Evolutionary conservation across 2,113 vertebrate genomes (phyloP), one percentile per base, ranked within the genome.

Genomic region (Diadophis punctatus): DNA sequence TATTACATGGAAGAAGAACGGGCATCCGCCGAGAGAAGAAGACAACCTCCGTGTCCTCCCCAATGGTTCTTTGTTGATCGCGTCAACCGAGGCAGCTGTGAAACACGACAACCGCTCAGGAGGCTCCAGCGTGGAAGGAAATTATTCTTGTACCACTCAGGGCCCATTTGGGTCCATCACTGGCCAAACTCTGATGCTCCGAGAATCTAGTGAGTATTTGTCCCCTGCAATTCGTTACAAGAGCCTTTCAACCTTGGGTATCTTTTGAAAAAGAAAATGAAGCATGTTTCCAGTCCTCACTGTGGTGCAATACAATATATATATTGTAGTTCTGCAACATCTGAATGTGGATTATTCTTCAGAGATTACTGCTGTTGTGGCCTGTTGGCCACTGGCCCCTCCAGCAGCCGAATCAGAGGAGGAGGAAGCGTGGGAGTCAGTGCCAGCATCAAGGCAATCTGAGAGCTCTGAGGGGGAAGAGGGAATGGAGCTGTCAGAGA

Each of bases 1-100:
- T 91, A 90, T 99, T 96, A 98, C 98, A 0, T 99, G 99, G 99
- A 97, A 97, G 95, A 98, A 98, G 96, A 98, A 99, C 46, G 98
- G 98, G 23, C 95, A 97, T 87, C 94, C 97, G 14, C 94, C 98
- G 90, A 97, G 96, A 8, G 97, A 98, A 91, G 95, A 96, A 12
- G 96, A 98, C 49, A 94, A 97, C 51, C 96, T 98, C 92, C 98
- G 88, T 1, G 92, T 98, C 49, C 97, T 99, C 56, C 97, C 97
- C 5, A 99, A 99, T 22, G 98, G 99, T 89, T 99, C 99, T 0
- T 97, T 99, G 94, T 94, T 98, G 94, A 96, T 99, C 92, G 95
- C 96, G 27, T 93, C 95, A 87, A 97, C 97, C 4, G 94, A 90
- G 30, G 92, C 89, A 0, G 92, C 87, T 4, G 80, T 93, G 8